phyloP scores from a whole-genome alignment of 2,113 vertebrate species.

The Notarius quadriscutis region DNA sequence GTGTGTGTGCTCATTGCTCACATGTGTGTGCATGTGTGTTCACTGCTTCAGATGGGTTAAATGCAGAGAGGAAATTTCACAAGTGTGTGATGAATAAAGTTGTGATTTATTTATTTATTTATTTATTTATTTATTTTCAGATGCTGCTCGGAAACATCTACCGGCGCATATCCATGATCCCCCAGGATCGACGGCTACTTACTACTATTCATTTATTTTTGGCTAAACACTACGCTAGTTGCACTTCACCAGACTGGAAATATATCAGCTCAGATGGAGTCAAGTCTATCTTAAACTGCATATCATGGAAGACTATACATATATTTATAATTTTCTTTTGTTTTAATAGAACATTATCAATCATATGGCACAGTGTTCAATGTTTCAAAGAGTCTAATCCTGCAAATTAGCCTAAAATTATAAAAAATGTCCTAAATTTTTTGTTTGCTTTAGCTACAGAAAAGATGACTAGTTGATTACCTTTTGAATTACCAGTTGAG shows the following conservation, averaged over 20 bases:
- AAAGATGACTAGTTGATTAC: neutral
- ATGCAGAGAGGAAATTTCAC: too few species aligned
- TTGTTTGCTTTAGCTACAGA: neutral
- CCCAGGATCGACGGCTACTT: too few species aligned
- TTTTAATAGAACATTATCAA: neutral
- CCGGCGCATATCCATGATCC: too few species aligned
- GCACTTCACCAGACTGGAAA: neutral
- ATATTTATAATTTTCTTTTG: neutral
- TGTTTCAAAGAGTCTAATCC: neutral
- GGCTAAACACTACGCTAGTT: neutral
- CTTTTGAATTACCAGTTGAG: neutral
- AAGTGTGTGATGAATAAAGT: too few species aligned
- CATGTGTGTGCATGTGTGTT: too few species aligned
- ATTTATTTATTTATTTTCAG: too few species aligned
- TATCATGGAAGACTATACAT: neutral
- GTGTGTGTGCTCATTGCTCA: too few species aligned
- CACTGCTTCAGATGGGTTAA: too few species aligned
- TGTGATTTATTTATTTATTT: too few species aligned
- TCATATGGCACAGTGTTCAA: neutral
- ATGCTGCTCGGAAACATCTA: too few species aligned
- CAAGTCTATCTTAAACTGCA: constrained; percentile 12
- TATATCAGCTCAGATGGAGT: neutral
- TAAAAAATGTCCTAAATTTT: neutral
- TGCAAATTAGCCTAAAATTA: neutral
- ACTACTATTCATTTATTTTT: too few species aligned